Conservation (phyloP, 2,888 invertebrate species). For the Elaeidobius kamerunicus region DNA sequence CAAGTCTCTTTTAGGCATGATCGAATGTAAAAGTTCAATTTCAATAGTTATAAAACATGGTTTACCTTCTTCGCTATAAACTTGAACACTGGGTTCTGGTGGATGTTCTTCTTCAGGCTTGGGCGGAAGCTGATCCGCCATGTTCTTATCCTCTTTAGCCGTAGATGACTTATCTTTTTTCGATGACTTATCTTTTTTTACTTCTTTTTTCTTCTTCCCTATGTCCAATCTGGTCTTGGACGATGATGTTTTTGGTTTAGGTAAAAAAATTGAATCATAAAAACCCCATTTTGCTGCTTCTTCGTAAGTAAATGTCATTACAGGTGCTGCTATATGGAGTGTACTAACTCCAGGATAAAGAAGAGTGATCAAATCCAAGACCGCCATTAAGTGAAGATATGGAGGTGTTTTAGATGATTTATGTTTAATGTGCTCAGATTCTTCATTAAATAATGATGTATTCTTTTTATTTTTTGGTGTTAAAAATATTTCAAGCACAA, state of each 20-base stretch:
- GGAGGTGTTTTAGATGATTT: constrained; percentile 26
- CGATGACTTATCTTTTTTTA: constrained; percentile 16
- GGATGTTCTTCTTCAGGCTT: constrained; percentile 35
- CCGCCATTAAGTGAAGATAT: constrained; percentile 45
- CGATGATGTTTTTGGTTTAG: constrained; percentile 32
- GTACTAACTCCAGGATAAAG: constrained; percentile 46
- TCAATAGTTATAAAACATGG: constrained; percentile 46
- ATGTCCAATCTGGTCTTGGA: constrained; percentile 8
- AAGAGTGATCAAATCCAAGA: constrained; percentile 43
- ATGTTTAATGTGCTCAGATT: constrained; percentile 4
- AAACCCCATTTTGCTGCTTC: constrained; percentile 43
- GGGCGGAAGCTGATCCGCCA: constrained; percentile 30
- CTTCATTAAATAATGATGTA: too few species aligned
- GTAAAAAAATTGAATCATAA: constrained; percentile 44
- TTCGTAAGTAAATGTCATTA: constrained; percentile 39
- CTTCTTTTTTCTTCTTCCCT: constrained; percentile 7
- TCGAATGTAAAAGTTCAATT: constrained; percentile 43
- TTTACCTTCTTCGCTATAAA: constrained; percentile 42
- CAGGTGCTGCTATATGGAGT: constrained; percentile 41
- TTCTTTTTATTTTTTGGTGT: constrained; percentile 30
- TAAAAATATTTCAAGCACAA: constrained; percentile 44
- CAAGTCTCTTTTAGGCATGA: constrained; percentile 38
- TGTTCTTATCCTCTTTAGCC: constrained; percentile 24
- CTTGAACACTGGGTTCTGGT: constrained; percentile 41
- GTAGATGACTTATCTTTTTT: constrained; percentile 23